Evolutionary conservation across 2,888 invertebrate species (phyloP), one percentile per base, ranked within the genome.

Genomic region (Lacanobia wlatinum): DNA sequence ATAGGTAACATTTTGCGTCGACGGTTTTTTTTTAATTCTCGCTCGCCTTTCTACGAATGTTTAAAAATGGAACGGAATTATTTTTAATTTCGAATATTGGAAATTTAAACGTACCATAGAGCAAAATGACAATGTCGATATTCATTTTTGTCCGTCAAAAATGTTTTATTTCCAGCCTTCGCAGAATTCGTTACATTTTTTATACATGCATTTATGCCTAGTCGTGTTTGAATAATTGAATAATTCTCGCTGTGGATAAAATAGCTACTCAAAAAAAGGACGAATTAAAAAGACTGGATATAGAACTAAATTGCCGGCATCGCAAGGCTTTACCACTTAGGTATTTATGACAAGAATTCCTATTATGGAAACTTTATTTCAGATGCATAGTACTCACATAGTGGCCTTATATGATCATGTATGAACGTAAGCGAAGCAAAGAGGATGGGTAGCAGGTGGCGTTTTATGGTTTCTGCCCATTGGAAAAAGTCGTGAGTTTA

Each of bases 71-170:
- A 73, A 66, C 43, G 34, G 23, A 52, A 21, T 21, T 40, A 18
- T 67, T 66, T 76, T 73, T 28, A 12, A 52, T 38, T 21, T 46
- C 21, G n/a, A 46, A 34, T 21, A 48, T 59, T 48, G 28, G n/a
- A 55, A 60, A 2, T 55, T 55, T 12, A 48, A 48, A 60, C 18
- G 23, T 55, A 9, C 6, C 28, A 69, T 68, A 60, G 21, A 77
- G 46, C 9, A n/a, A 48, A 55, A 48, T 23, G 16, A 34, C 21
- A 48, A 28, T 23, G n/a, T 10, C 56, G 2, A 23, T 34, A 21
- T 48, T 48, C 9, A 53, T 55, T 50, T 60, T n/a, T 34, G 1
- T 28, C 10, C n/a, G 16, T 34, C 40, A 43, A 60, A 43, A 77
- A 34, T n/a, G 70, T 55, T 77, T 59, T 60, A 59, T 43, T 55